Conservation (phyloP, 2,888 invertebrate genomes). For the Zelleria hepariella region DNA sequence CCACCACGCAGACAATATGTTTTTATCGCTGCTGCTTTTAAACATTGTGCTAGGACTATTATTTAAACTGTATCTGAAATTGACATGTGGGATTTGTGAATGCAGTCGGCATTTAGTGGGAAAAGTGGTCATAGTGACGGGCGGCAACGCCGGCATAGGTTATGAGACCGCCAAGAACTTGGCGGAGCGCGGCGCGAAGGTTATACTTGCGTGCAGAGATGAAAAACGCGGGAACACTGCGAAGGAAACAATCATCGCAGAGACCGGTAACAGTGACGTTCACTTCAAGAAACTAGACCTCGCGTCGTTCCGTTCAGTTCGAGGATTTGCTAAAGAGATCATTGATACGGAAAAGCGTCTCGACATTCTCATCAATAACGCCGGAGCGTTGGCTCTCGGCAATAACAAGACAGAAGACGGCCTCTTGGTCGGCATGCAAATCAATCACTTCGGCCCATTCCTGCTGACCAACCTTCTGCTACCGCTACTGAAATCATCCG, state of each 20-base stretch:
- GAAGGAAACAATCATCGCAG: slow-evolving; percentile 28
- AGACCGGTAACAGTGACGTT: slow-evolving; percentile 35
- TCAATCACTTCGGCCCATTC: slow-evolving; percentile 75
- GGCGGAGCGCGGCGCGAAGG: slow-evolving; percentile 79
- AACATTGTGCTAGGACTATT: neutral
- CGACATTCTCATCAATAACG: slow-evolving; percentile 76
- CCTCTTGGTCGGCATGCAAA: slow-evolving; percentile 71
- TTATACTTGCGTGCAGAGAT: slow-evolving; percentile 87
- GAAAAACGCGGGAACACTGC: slow-evolving; percentile 75
- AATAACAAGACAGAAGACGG: slow-evolving; percentile 71
- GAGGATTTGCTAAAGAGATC: slow-evolving; percentile 73
- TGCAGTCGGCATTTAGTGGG: slow-evolving; percentile 73
- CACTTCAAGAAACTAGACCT: slow-evolving; percentile 61
- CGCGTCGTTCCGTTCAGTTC: slow-evolving; percentile 65
- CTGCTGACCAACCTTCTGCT: slow-evolving; percentile 74
- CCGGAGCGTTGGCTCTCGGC: slow-evolving; percentile 56
- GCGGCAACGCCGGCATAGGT: slow-evolving; percentile 86
- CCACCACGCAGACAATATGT: neutral
- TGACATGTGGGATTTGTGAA: slow-evolving; percentile 36
- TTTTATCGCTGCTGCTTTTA: neutral
- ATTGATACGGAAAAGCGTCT: slow-evolving; percentile 61
- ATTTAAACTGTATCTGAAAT: slow-evolving; percentile 14
- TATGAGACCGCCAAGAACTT: slow-evolving; percentile 81
- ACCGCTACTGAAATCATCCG: slow-evolving; percentile 47
- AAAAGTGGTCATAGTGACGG: slow-evolving; percentile 87